These are phyloP conservation scores for Pelochelys cantorii DNA, from an alignment of 2,797 vertebrate species.

Conservation along the genomic window DNA sequence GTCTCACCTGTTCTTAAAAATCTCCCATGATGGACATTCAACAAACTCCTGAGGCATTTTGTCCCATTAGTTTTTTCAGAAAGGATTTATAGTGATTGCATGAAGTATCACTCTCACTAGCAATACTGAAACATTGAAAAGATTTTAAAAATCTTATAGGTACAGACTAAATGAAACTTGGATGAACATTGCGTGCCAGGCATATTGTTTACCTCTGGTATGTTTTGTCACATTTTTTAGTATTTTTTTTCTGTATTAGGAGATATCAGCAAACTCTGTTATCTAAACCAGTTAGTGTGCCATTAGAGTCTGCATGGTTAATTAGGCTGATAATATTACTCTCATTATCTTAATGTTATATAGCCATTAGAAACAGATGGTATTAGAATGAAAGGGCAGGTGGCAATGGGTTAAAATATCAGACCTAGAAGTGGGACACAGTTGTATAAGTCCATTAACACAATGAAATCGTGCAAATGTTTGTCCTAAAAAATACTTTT, in stretches of 20 bases:
- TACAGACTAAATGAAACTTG: constrained; percentile 69
- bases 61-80: constrained; percentile 43
- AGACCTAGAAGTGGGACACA: constrained; percentile 60
- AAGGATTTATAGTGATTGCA: constrained; percentile 46
- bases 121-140: constrained; percentile 67
- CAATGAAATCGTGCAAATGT: constrained; percentile 70
- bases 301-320: constrained; percentile 80
- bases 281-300: constrained; percentile 81
- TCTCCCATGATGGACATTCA: neutral
- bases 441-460: constrained; percentile 76
- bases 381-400: constrained; percentile 67
- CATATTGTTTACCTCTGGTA: constrained; percentile 67
- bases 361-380: constrained; percentile 79
- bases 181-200: constrained; percentile 63
- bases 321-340: constrained; percentile 81
- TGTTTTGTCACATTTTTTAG: constrained; percentile 67
- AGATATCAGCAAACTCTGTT: constrained; percentile 80
- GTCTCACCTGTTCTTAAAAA: neutral
- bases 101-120: constrained; percentile 39
- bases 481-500: constrained; percentile 62
- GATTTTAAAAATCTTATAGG: constrained; percentile 68
- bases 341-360: constrained; percentile 82
- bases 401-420: constrained; percentile 65
- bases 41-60: neutral
- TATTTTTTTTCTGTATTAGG: constrained; percentile 65